A percentile compares a stretch with the other conserved stretches of the same genome.
These are phyloP conservation scores for Ecliptopera silaceata DNA, from an alignment of 2,888 invertebrate species.

Conservation along the genomic window DNA sequence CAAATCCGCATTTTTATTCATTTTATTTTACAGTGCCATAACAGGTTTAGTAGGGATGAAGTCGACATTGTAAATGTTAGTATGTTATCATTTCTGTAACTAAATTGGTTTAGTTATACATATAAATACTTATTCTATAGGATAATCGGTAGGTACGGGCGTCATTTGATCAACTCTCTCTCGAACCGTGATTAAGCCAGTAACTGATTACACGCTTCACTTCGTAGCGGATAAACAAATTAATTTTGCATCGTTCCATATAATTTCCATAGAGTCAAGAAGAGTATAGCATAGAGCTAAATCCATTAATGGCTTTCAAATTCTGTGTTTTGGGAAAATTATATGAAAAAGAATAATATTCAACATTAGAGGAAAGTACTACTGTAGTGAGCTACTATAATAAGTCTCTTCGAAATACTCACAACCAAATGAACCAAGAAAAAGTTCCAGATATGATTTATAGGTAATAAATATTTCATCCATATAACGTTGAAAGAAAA, in stretches of 20 bases:
- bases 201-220: conserved; percentile 32
- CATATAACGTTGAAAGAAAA: conserved; percentile 39
- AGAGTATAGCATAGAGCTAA: background rate
- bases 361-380: no score
- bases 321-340: no score
- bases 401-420: no score
- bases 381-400: no score
- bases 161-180: conserved; percentile 31
- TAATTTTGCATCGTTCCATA: conserved; percentile 23
- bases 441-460: conserved; percentile 2
- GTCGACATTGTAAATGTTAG: background rate
- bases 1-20: no score
- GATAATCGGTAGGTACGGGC: conserved; percentile 2
- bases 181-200: conserved; percentile 33
- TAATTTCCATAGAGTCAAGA: conserved; percentile 1
- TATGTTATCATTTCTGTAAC: background rate
- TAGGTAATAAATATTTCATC: conserved; percentile 25
- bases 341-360: no score
- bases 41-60: no score
- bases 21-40: no score
- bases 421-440: no score
- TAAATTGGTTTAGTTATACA: no score
- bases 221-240: conserved; percentile 33
- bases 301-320: background rate
- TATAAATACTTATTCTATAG: background rate